Conservation (phyloP, 2,113 vertebrate genomes). For the Dinomys branickii region DNA sequence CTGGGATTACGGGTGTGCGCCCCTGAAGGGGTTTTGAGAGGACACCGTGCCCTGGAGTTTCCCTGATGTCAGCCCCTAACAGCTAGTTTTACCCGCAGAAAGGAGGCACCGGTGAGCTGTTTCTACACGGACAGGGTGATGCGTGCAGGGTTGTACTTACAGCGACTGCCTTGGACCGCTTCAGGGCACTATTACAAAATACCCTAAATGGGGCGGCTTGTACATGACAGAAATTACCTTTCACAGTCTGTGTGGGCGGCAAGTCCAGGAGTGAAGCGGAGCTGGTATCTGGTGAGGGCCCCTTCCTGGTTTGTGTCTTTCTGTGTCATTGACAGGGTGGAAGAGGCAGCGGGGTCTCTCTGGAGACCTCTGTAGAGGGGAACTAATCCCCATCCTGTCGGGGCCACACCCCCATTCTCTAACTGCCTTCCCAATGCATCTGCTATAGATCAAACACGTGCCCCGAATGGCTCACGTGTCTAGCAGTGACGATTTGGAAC, state of each 20-base stretch:
- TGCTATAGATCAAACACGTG: neutral
- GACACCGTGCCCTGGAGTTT: neutral
- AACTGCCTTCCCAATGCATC: neutral
- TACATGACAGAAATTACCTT: neutral
- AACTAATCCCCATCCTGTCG: neutral
- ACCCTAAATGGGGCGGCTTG: neutral
- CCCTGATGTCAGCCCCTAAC: neutral
- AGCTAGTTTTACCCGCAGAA: neutral
- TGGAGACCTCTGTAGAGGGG: neutral
- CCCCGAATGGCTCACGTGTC: neutral
- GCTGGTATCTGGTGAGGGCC: fast-evolving
- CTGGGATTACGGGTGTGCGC: neutral
- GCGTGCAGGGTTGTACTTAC: neutral
- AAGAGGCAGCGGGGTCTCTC: neutral
- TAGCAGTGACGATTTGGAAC: neutral
- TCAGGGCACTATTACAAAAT: neutral
- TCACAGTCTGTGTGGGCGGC: neutral
- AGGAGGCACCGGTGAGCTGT: neutral
- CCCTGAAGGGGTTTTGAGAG: neutral
- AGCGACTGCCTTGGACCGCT: neutral
- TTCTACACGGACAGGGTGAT: neutral
- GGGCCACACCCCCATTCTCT: neutral
- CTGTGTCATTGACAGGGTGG: no score
- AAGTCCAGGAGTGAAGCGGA: neutral
- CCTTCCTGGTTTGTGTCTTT: neutral